Evolutionary conservation across 2,113 vertebrate species (phyloP).

Genomic region (Pachyramphus minor): DNA sequence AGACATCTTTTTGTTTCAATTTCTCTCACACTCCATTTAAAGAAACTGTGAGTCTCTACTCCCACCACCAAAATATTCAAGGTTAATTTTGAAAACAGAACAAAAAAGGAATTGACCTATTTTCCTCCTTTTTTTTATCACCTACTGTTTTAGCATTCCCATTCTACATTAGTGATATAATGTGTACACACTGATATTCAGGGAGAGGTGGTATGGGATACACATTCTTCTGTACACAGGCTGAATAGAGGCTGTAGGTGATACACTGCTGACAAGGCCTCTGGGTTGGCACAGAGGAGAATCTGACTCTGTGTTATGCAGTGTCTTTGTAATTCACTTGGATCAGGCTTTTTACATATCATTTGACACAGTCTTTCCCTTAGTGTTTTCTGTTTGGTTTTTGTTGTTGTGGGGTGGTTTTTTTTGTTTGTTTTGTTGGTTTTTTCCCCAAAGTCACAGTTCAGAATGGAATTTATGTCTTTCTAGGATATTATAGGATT

Average conservation of each 20-base stretch:
- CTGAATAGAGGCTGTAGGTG: not conserved
- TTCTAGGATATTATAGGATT: not conserved
- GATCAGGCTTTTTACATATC: not conserved
- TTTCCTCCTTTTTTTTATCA: not conserved
- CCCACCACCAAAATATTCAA: not conserved
- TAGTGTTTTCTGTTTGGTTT: not conserved
- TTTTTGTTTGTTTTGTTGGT: not conserved
- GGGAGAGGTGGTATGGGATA: not conserved
- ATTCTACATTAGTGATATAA: not conserved
- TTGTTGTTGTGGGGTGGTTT: not conserved
- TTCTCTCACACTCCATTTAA: not conserved
- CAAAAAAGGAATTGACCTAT: not conserved
- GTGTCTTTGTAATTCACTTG: not conserved
- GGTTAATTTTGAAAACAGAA: not conserved
- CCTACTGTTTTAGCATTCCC: not conserved
- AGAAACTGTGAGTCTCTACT: not conserved
- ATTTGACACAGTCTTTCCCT: not conserved
- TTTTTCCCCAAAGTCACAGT: not conserved
- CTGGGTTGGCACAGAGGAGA: not conserved
- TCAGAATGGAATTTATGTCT: not conserved
- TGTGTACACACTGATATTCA: not conserved
- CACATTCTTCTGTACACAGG: not conserved
- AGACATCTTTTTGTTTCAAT: not conserved
- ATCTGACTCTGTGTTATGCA: not conserved
- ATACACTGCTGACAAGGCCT: not conserved